Conservation (phyloP, 2,113 vertebrate species). For the Pygoscelis antarcticus region DNA sequence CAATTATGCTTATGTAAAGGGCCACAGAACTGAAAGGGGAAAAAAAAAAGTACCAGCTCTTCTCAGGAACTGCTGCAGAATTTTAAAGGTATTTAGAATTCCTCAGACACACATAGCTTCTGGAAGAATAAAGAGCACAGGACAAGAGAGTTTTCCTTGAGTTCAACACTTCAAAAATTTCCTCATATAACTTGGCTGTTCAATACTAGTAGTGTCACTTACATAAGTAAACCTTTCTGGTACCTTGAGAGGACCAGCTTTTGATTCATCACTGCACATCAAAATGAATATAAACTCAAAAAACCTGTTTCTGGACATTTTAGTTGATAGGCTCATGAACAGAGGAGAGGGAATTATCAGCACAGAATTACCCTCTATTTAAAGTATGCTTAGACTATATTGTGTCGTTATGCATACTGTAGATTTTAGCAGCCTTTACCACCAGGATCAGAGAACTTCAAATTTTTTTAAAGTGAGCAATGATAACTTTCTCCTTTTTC, state of each 20-base stretch:
- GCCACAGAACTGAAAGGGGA: background rate
- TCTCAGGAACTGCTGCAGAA: background rate
- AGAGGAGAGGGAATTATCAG: background rate
- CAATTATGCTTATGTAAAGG: constrained; percentile 47
- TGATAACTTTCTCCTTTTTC: background rate
- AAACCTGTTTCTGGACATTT: background rate
- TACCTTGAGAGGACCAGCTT: background rate
- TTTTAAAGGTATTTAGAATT: background rate
- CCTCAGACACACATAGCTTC: background rate
- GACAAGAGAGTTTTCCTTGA: background rate
- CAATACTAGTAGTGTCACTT: background rate
- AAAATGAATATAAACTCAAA: background rate
- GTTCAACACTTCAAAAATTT: background rate
- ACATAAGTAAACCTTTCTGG: background rate
- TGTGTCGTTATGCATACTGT: background rate
- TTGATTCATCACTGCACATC: background rate
- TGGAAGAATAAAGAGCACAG: background rate
- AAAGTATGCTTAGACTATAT: background rate
- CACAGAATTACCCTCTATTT: background rate
- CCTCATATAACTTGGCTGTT: background rate
- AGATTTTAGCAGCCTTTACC: background rate
- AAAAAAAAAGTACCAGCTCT: background rate
- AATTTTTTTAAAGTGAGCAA: background rate
- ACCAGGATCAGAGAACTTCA: background rate
- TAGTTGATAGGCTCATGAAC: background rate